Evolutionary conservation across 2,888 invertebrate genomes (phyloP), one percentile per base, ranked within the genome.

Genomic region (Ochropacha duplaris): DNA sequence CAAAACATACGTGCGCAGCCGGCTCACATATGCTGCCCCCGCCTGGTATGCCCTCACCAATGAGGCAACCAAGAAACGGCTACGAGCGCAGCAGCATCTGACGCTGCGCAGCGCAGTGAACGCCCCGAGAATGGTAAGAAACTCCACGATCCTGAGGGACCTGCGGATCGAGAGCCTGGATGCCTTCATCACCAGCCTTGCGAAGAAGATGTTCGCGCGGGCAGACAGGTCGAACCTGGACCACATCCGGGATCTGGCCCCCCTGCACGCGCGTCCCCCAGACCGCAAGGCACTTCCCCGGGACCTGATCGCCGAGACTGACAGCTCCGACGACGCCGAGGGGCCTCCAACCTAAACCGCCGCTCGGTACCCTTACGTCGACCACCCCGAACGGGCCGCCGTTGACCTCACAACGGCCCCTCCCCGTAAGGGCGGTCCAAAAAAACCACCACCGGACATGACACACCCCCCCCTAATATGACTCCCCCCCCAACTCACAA

Each of bases 171-270:
- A 95, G 94, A 95, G 95, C 86, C 94, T 94, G 65, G 95, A 78
- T 95, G 96, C 75, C 94, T 31, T 95, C 58, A 96, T 96, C 76
- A 95, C 96, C 78, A 90, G 95, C 50, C 95, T 96, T 76, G 95
- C 95, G 26, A 92, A 93, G 3, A 94, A 95, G 73, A 92, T 94
- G 2, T 94, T 94, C 6, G 93, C 94, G 59, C 81, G 95, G 65
- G 94, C 94, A 22, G 94, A 94, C 71, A 94, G 94, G 14, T 6
- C 34, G 1, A 3, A 12, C 14, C 34, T 34, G 34, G 34, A 12
- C 12, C 34, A 34, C 14, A 34, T 34, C 34, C 12, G 14, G 34
- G 14, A 14, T 14, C 34, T 34, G 14, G 34, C 34, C 3, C 34
- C 34, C 2, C 34, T 34, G 14, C 34, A 34, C 34, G 34, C 34